Evolutionary conservation across 2,797 vertebrate genomes (phyloP), one percentile per base, ranked within the genome.

Genomic region (Sitta carolinensis): DNA sequence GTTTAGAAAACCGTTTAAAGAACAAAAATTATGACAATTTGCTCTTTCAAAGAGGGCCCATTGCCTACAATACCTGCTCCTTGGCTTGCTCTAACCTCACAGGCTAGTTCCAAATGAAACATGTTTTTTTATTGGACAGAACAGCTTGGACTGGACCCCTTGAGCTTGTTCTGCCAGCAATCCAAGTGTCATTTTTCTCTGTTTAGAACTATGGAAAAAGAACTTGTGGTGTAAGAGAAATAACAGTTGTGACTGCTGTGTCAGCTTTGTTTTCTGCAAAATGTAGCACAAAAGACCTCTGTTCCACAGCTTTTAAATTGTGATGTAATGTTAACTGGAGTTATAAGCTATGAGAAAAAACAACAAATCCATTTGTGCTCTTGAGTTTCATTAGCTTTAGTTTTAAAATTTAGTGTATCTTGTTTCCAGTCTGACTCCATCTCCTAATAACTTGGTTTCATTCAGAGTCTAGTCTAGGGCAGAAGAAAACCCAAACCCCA

Each of bases 111-210:
- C 36, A 47, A 27, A 47, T n/a, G 47, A 82, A 72, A 54, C 11
- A 5, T 0, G 0, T 8, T 27, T 21, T 48, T 67, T 47, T 40
- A n/a, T 57, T 48, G 42, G 40, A 16, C 36, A 61, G 50, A 25
- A 47, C 50, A 81, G 19, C 45, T 38, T 61, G 66, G 29, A 29
- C 25, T n/a, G 19, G n/a, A 42, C 13, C 27, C 84, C 17, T 70
- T 69, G 32, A 61, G 4, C 21, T 73, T 89, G 27, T 82, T 70
- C 50, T 80, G 30, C 27, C 23, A 43, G 43, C 3, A 6, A 52
- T 50, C 34, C 38, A 67, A 69, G 19, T 67, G 42, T 48, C 1
- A 3, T 45, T 76, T 43, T 48, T 43, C 9, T 16, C 10, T 72
- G 9, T 54, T 82, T 58, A 54, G 55, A 86, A 68, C 3, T 50